Conservation (phyloP, 2,113 vertebrate species). For the Oceanodroma tethys region DNA sequence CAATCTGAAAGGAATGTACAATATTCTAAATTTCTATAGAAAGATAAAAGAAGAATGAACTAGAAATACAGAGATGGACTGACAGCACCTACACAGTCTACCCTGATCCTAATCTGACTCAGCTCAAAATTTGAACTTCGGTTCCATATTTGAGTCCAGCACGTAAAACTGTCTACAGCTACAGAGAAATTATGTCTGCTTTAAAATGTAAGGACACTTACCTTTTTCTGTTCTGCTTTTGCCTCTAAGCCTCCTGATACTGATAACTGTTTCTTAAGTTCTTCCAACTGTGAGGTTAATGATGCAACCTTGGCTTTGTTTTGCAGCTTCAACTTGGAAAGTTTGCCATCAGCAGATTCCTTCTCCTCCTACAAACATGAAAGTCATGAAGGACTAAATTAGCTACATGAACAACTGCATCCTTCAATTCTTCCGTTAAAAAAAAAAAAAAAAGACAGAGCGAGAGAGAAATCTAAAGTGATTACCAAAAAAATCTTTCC, state of each 20-base stretch:
- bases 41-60: neutral
- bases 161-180: neutral
- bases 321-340: slow-evolving; percentile 87
- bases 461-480: neutral
- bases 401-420: neutral
- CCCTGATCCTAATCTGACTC: neutral
- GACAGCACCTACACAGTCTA: neutral
- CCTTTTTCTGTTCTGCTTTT: slow-evolving; percentile 76
- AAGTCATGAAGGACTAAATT: neutral
- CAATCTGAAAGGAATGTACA: neutral
- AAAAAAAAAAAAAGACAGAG: neutral
- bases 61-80: neutral
- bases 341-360: slow-evolving; percentile 79
- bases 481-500: neutral
- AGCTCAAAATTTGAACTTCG: neutral
- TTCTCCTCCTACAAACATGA: slow-evolving; percentile 77
- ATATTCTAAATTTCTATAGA: neutral
- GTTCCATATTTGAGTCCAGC: neutral
- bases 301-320: slow-evolving; percentile 89
- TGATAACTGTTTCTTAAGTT: slow-evolving; percentile 77
- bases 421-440: neutral
- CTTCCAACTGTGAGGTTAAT: slow-evolving; percentile 81
- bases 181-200: neutral
- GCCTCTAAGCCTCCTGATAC: slow-evolving; percentile 46
- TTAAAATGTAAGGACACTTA: neutral